phyloP scores from a whole-genome alignment of 2,888 invertebrate genomes.

The Neuroscelio doddi region DNA sequence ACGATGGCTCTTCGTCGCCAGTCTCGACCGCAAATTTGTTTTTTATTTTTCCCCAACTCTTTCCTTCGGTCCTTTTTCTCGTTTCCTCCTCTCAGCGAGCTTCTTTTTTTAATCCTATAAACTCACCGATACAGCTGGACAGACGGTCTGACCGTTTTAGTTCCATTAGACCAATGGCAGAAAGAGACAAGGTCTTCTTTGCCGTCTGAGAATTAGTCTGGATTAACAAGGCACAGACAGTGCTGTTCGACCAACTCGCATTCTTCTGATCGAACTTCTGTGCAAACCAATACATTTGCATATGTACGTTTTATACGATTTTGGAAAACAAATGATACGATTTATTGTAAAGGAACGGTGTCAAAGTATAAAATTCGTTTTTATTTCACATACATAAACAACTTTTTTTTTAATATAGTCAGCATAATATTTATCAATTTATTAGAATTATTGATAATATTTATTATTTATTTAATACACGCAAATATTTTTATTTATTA shows the following conservation, averaged over 20 bases:
- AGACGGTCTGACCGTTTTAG: constrained; percentile 45
- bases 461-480: no score
- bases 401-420: no score
- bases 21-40: constrained; percentile 27
- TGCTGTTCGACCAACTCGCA: constrained; percentile 27
- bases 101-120: constrained; percentile 34
- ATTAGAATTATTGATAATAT: no score
- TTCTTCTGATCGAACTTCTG: constrained; percentile 43
- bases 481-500: no score
- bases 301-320: constrained; percentile 27
- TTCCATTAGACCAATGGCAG: constrained; percentile 49
- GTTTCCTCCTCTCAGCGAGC: constrained; percentile 11
- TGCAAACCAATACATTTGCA: constrained; percentile 11
- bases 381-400: no score
- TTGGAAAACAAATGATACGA: not conserved
- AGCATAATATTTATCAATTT: no score
- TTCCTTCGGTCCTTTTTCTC: constrained; percentile 25
- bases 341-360: not conserved
- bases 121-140: constrained; percentile 32
- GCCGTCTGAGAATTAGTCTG: constrained; percentile 57
- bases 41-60: constrained; percentile 26
- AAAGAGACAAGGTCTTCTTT: constrained; percentile 35
- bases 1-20: constrained; percentile 35
- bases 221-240: constrained; percentile 52
- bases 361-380: not conserved